Base-by-base conservation (phyloP, 2,113 vertebrate species). In the Ceyx melanurus region DNA sequence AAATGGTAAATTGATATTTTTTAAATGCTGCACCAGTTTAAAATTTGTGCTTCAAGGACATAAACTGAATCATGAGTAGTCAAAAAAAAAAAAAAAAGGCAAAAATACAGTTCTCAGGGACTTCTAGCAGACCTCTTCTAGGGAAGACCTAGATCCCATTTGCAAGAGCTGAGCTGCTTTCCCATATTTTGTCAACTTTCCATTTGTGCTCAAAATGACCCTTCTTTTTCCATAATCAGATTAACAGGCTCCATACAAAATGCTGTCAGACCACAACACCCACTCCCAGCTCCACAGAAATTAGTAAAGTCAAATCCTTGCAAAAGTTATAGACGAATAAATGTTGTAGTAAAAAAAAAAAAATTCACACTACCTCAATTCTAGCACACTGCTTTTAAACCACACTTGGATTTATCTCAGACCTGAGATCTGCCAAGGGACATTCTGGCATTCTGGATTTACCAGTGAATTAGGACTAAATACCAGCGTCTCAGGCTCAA, bases 201-300 rank as follows among this genome's bases (percentile, higher is more conserved):
- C 22, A 21, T 22, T 13, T 79, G 11, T 45, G 56, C 68, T 26
- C 42, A 51, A 60, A 40, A n/a, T 48, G 61, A 78, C 16, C 42
- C 21, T 65, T 90, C 54, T 85, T 68, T 42, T 76, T 74, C 57
- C 45, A 40, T 29, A n/a, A 76, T 20, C 46, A 29, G 61, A n/a
- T 58, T 22, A 43, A 35, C 48, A 93, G 17, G 5, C 42, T 84
- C 40, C 45, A 37, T 8, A 48, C 11, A 60, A 62, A 93, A 62
- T 0, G 0, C 20, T 22, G 4, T 31, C 25, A 58, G 48, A 37
- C 15, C 2, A 0, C 45, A 58, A 40, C 46, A 62, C 4, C 8
- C 23, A 4, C 25, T 62, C 33, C 61, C 20, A 54, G 26, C 0
- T 0, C 16, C n/a, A 20, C 0, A 2, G 65, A 81, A 90, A 64